Conservation (phyloP, 2,797 vertebrate species). For the Coluber constrictor region DNA sequence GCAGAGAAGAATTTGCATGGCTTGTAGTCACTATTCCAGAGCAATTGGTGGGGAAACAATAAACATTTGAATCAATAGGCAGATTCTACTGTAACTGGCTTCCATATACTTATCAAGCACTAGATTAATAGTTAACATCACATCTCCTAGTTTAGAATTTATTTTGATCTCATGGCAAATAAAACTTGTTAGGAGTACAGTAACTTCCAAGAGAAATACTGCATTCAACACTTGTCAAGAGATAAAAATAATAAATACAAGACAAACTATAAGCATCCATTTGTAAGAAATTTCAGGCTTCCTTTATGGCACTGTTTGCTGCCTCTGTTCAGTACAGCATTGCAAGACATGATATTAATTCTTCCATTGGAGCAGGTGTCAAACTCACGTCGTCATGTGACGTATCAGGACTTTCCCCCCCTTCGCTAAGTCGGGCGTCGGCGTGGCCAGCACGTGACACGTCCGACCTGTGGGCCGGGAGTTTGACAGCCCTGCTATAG, state of each 20-base stretch:
- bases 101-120: constrained; percentile 27
- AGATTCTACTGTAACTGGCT: constrained; percentile 2
- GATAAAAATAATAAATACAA: not conserved
- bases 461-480: no score
- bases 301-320: not conserved
- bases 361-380: constrained; percentile 15
- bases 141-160: constrained; percentile 14
- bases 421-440: no score
- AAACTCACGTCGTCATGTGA: no score
- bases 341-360: constrained; percentile 36
- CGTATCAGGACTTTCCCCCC: no score
- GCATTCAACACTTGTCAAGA: constrained; percentile 22
- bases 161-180: not conserved
- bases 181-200: constrained; percentile 4
- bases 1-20: not conserved
- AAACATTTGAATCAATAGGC: constrained; percentile 2
- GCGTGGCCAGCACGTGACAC: no score
- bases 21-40: constrained; percentile 7
- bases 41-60: not conserved
- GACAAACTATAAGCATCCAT: constrained; percentile 6
- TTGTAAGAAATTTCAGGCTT: constrained; percentile 15
- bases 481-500: not conserved
- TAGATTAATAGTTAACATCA: constrained; percentile 12
- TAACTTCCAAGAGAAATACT: not conserved
- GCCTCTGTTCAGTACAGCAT: not conserved